phyloP scores from a whole-genome alignment of 2,113 vertebrate genomes.

The Prinia subflava region DNA sequence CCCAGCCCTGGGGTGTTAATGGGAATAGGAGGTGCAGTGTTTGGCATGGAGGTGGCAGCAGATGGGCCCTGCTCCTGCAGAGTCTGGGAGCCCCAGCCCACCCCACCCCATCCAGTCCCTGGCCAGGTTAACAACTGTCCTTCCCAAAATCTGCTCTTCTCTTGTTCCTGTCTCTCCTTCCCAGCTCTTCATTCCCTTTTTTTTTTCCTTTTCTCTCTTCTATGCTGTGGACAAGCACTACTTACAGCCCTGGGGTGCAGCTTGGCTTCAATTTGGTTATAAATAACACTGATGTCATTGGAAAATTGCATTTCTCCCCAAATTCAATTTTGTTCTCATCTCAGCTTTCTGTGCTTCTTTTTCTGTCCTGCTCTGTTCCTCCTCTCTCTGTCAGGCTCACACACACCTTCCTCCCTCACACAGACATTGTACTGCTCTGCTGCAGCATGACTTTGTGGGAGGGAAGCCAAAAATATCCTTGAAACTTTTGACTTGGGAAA shows the following conservation, averaged over 20 bases:
- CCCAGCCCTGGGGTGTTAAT: fast-evolving
- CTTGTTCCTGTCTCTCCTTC: neutral
- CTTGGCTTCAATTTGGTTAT: neutral
- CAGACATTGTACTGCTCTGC: neutral
- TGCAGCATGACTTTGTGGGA: neutral
- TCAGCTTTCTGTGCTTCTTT: neutral
- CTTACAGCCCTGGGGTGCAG: neutral
- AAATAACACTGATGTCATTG: neutral
- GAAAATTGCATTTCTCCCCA: neutral
- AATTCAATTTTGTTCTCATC: neutral
- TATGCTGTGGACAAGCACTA: fast-evolving
- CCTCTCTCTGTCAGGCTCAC: neutral
- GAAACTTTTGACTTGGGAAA: neutral
- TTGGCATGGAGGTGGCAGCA: neutral
- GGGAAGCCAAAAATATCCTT: neutral
- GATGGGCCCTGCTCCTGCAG: neutral
- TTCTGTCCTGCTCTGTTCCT: neutral
- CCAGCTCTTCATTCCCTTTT: neutral
- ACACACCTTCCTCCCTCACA: neutral
- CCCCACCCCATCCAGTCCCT: neutral
- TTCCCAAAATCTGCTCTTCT: neutral
- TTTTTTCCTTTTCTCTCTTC: neutral
- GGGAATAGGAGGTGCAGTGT: neutral
- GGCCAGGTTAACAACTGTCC: neutral
- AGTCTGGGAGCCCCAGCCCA: neutral